phyloP scores from a whole-genome alignment of 2,888 invertebrate genomes.

The Rhagonycha lutea region DNA sequence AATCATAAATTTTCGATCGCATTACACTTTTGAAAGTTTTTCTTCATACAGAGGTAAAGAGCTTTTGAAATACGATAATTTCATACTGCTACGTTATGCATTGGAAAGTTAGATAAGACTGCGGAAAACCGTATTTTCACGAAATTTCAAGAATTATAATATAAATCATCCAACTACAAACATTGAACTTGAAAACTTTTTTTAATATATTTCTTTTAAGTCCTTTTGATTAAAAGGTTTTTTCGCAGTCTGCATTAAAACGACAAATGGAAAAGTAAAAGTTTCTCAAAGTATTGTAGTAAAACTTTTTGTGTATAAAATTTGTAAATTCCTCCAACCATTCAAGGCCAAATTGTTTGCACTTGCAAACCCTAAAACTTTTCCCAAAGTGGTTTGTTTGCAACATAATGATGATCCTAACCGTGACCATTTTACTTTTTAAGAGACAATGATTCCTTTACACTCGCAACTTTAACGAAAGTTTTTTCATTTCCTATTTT shows the following conservation, averaged over 20 bases:
- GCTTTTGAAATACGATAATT: background rate
- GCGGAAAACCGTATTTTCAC: background rate
- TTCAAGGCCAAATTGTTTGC: background rate
- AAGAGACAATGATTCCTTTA: background rate
- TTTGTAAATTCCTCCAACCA: background rate
- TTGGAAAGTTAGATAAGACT: background rate
- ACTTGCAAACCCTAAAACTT: background rate
- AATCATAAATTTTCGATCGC: background rate
- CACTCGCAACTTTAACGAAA: background rate
- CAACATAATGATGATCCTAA: background rate
- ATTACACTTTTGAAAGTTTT: background rate
- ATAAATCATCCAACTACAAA: background rate
- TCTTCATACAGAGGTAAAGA: background rate
- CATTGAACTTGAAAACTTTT: background rate
- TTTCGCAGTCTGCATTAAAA: background rate
- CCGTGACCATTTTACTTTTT: background rate
- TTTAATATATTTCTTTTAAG: background rate
- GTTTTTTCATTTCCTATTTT: background rate
- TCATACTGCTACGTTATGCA: background rate
- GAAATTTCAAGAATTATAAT: background rate
- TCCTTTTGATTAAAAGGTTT: background rate
- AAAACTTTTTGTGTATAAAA: background rate
- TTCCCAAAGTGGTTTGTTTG: background rate
- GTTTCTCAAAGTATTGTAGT: background rate
- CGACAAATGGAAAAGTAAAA: background rate